Percentiles rank a stretch among this genome's conserved stretches.
Conservation (phyloP, 1,140 invertebrate species). For the Cepaea nemoralis region DNA sequence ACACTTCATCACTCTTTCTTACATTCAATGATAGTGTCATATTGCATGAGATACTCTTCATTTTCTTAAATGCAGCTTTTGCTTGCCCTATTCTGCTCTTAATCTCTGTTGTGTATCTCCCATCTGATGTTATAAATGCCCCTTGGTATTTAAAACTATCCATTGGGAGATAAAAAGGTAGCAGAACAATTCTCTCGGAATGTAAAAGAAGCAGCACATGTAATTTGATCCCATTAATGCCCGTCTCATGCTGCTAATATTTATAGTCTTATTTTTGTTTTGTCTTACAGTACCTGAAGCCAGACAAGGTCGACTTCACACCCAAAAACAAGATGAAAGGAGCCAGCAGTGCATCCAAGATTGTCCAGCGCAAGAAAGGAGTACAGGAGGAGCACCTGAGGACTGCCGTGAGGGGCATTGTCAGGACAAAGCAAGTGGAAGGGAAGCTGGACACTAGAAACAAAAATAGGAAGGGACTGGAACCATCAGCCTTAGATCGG, state of each 20-base stretch:
- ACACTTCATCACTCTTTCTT: too few relatives aligned
- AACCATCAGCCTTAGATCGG: conserved; percentile 5
- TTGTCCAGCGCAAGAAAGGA: conserved; percentile 31
- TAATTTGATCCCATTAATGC: too few relatives aligned
- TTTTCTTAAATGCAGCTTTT: too few relatives aligned
- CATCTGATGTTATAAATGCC: too few relatives aligned
- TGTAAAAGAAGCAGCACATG: too few relatives aligned
- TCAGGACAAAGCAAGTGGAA: conserved; percentile 34
- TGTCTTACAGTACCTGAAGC: conserved; percentile 16
- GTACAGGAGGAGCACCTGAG: conserved; percentile 31
- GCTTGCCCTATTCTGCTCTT: too few relatives aligned
- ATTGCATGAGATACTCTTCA: too few relatives aligned
- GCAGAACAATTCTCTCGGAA: too few relatives aligned
- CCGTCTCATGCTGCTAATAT: not conserved
- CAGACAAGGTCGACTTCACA: conserved; percentile 37
- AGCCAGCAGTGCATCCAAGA: conserved; percentile 27
- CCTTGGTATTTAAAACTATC: too few relatives aligned
- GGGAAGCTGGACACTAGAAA: not conserved
- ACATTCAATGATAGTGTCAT: too few relatives aligned
- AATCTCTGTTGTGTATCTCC: too few relatives aligned
- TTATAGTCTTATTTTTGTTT: not conserved
- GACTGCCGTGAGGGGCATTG: conserved; percentile 27
- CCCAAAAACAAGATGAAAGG: conserved; percentile 33
- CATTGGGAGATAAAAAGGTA: too few relatives aligned
- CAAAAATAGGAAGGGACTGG: not conserved